Conservation (phyloP, 2,888 invertebrate species). For the Incurvaria masculella region DNA sequence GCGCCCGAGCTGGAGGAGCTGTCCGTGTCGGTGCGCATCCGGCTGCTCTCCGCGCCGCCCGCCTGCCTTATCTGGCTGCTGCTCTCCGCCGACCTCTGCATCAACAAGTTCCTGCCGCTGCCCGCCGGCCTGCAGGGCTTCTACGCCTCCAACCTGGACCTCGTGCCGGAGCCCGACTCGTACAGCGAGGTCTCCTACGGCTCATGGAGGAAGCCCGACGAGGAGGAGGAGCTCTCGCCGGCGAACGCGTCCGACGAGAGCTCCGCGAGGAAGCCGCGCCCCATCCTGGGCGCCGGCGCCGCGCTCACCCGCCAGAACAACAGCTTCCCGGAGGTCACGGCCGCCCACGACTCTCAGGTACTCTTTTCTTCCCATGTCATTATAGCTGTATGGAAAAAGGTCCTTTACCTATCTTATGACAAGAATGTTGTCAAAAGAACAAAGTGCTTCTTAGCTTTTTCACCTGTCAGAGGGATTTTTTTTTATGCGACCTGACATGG, state of each 20-base stretch:
- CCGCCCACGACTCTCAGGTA: background rate
- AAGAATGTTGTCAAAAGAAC: too few species aligned
- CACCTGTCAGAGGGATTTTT: too few species aligned
- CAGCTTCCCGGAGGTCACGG: background rate
- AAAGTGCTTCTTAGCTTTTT: too few species aligned
- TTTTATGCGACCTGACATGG: too few species aligned
- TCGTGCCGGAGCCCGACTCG: conserved; percentile 21
- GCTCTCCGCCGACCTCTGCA: conserved; percentile 39
- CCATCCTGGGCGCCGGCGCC: conserved; percentile 44
- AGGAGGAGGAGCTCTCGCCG: conserved; percentile 25
- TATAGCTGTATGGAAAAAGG: too few species aligned
- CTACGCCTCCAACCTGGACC: conserved; percentile 42
- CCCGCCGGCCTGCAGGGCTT: conserved; percentile 46
- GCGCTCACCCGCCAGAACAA: conserved; percentile 28
- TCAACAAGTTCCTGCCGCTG: conserved; percentile 45
- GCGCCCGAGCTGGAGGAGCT: conserved; percentile 41
- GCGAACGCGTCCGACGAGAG: conserved; percentile 2
- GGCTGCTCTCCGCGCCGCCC: conserved; percentile 36
- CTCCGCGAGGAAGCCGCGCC: conserved; percentile 37
- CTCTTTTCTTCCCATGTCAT: too few species aligned
- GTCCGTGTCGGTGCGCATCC: conserved; percentile 38
- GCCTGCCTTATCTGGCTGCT: conserved; percentile 43
- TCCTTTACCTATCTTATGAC: too few species aligned
- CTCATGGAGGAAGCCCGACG: conserved; percentile 40
- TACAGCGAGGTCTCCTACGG: conserved; percentile 46